Evolutionary conservation across 2,113 vertebrate species (phyloP), one percentile per base, ranked within the genome.

Genomic region (Syngnathus typhle): DNA sequence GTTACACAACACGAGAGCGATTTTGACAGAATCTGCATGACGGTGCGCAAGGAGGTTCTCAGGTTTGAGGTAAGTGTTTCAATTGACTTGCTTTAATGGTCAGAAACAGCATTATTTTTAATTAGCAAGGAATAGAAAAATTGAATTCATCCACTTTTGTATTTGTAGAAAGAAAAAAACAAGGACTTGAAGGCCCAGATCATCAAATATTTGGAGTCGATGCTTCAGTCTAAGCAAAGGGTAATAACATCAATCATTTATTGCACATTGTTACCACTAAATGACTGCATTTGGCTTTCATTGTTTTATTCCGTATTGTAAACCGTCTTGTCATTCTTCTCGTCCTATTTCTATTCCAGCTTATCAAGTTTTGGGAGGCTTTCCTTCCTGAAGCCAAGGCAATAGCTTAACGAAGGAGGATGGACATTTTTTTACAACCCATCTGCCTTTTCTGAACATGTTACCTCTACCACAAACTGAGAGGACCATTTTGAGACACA

Each of bases 331-430:
- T 46, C 41, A 37, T 71, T 47, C 3, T 32, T 70, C 38, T 67
- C 7, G 0, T 38, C 16, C 46, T 77, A 9, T 36, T 76, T 72
- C 10, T 68, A 18, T 84, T 75, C 0, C 89, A 99, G 96, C 90
- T 97, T 49, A 93, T 96, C 73, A 99, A 97, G 85, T 97, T 96
- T 75, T 99, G 96, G 96, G 96, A 99, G 86, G 93, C 94, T 0
- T 98, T 99, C 89, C 90, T 98, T 44, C 96, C 96, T 0, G 96
- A 99, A 84, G 96, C 96, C 10, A 98, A 98, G 88, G 96, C 95
- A 49, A 98, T 98, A 83, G 96, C 94, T 71, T 98, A 93, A 94
- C 49, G 3, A 83, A 94, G 54, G 5, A 84, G 80, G 70, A 88
- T 67, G 27, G 79, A 82, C 60, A 78, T 70, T 67, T 3, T 76